A percentile compares a stretch with the other conserved stretches of the same genome.
Evolutionary conservation across 2,888 invertebrate species (phyloP).

Genomic region (Saturnia pavonia): DNA sequence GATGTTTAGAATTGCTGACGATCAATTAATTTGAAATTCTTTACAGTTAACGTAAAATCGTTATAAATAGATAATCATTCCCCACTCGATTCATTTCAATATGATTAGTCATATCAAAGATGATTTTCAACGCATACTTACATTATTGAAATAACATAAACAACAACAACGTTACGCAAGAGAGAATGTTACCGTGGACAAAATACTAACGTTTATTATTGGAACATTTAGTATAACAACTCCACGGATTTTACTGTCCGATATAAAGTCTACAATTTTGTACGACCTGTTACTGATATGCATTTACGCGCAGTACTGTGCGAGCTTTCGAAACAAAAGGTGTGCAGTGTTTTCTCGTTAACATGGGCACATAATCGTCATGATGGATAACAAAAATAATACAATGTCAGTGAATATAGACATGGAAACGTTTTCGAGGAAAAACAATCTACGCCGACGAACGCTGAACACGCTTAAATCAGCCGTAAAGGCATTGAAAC

Average conservation of each 20-base stretch:
- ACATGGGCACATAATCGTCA: constrained; percentile 13
- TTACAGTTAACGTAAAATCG: not conserved
- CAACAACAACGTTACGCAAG: constrained; percentile 32
- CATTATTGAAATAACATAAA: constrained; percentile 31
- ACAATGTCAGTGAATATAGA: constrained; percentile 72
- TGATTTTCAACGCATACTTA: constrained; percentile 19
- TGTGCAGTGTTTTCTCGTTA: constrained; percentile 37
- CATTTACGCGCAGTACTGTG: constrained; percentile 73
- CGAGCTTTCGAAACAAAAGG: constrained; percentile 68
- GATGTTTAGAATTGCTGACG: not conserved
- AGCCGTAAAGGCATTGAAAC: constrained; percentile 72
- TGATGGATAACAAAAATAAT: constrained; percentile 23
- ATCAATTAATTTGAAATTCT: not conserved
- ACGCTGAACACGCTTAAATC: constrained; percentile 74
- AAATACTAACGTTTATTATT: constrained; percentile 33
- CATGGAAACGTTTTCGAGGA: constrained; percentile 70
- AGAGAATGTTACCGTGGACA: constrained; percentile 32
- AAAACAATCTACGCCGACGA: constrained; percentile 73
- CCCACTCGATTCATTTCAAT: not conserved
- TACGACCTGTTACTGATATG: constrained; percentile 68
- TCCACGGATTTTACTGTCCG: constrained; percentile 55
- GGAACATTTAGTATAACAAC: constrained; percentile 35
- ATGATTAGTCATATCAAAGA: constrained; percentile 15
- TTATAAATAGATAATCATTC: not conserved
- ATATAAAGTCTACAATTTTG: constrained; percentile 58